Conservation (phyloP, 2,113 vertebrate genomes). For the Hemicordylus capensis region DNA sequence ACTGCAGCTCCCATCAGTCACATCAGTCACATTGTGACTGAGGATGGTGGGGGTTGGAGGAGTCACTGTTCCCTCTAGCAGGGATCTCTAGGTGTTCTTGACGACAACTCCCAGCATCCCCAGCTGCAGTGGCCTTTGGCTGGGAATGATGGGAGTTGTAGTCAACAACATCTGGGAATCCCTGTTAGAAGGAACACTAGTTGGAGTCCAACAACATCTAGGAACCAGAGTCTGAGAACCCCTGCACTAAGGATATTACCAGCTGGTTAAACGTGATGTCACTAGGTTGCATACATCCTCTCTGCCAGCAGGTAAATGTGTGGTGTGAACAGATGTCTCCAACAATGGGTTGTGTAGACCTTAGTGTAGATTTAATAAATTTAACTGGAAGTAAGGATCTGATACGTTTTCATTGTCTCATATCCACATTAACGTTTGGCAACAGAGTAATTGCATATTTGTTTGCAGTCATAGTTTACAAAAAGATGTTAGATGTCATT, state of each 20-base stretch:
- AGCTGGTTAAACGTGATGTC: neutral
- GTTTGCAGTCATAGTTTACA: conserved; percentile 31
- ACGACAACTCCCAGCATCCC: too few species aligned
- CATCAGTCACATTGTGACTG: too few species aligned
- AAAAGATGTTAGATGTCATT: conserved; percentile 2
- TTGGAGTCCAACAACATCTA: too few species aligned
- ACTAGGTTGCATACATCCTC: neutral
- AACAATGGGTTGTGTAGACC: neutral
- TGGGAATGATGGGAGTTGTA: too few species aligned
- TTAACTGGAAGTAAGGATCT: neutral
- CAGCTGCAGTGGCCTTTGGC: too few species aligned
- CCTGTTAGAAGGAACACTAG: too few species aligned
- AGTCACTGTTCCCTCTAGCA: too few species aligned
- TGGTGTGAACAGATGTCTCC: neutral
- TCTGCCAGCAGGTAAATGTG: neutral
- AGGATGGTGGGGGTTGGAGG: too few species aligned
- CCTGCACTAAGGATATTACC: neutral
- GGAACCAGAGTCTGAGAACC: too few species aligned
- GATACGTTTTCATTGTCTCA: neutral
- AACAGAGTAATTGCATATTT: neutral
- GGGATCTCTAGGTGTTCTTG: too few species aligned
- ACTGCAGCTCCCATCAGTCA: too few species aligned
- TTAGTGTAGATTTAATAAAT: neutral
- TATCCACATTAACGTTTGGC: neutral
- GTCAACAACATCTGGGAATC: too few species aligned